Percentiles rank a stretch among this genome's conserved stretches.
phyloP scores from a whole-genome alignment of 2,797 vertebrate species.

The Bufotes viridis region DNA sequence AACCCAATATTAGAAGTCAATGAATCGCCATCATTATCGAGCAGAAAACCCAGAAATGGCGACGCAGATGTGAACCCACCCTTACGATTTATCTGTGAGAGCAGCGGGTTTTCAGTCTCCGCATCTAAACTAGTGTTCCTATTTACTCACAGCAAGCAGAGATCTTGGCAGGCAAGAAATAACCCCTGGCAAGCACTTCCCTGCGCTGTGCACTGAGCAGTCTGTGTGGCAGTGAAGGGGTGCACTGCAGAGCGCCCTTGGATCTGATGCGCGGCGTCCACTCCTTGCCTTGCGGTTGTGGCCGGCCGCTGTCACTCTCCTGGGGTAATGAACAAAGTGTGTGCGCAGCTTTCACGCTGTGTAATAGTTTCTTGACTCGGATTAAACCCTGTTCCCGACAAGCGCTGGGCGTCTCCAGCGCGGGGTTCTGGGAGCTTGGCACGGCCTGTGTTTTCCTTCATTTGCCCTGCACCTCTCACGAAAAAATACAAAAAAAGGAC shows the following conservation, averaged over 20 bases:
- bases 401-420: slow-evolving; percentile 44
- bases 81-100: no score
- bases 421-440: slow-evolving; percentile 46
- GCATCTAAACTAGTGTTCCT: no score
- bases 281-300: background rate
- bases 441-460: slow-evolving; percentile 38
- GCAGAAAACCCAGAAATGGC: no score
- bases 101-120: no score
- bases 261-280: background rate
- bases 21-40: no score
- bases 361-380: slow-evolving; percentile 41
- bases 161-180: no score
- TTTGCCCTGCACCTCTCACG: slow-evolving; percentile 16
- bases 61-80: no score
- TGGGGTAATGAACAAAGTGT: slow-evolving; percentile 1
- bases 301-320: slow-evolving; percentile 9
- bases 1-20: no score
- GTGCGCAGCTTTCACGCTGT: slow-evolving; percentile 20
- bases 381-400: slow-evolving; percentile 44
- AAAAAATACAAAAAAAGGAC: background rate
- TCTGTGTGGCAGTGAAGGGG: background rate
- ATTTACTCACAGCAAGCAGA: no score
- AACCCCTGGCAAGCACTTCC: background rate
- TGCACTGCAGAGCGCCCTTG: background rate
- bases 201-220: background rate